Percentiles rank a stretch among this genome's conserved stretches.
phyloP scores from a whole-genome alignment of 37 sponge, comb jelly and placozoan species.

The Lycopodina hypogea region DNA sequence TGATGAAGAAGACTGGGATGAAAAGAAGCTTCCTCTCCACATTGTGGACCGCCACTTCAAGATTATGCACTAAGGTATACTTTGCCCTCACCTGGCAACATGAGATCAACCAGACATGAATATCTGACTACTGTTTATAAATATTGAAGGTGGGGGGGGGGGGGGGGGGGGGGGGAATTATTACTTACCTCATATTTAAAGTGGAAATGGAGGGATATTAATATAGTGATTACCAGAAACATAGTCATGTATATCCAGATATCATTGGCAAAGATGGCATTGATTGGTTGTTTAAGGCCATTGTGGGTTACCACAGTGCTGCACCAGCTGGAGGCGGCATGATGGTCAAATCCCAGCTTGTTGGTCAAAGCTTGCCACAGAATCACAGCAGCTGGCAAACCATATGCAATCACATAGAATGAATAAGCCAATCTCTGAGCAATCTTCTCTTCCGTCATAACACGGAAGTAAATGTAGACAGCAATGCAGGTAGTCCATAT shows the following conservation, averaged over 20 bases:
- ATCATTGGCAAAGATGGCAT: constrained; percentile 54
- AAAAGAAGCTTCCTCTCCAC: constrained; percentile 59
- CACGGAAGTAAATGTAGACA: constrained; percentile 47
- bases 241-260: constrained; percentile 65
- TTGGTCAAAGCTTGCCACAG: constrained; percentile 30
- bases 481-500: constrained; percentile 71
- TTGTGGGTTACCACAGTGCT: constrained; percentile 13
- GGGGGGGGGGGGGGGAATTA: background rate
- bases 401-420: constrained; percentile 42
- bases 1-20: constrained; percentile 58
- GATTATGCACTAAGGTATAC: background rate
- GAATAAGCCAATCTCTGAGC: background rate
- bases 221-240: constrained; percentile 47
- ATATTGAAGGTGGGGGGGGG: constrained; percentile 5
- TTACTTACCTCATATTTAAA: constrained; percentile 19
- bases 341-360: constrained; percentile 16
- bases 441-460: constrained; percentile 6
- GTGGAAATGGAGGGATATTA: constrained; percentile 37
- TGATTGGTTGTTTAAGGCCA: background rate
- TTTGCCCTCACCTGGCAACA: background rate
- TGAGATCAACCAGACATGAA: background rate
- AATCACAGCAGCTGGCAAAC: constrained; percentile 32
- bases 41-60: constrained; percentile 2
- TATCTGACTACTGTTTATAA: no score
- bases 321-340: constrained; percentile 73